Evolutionary conservation across 2,797 vertebrate genomes (phyloP).

Genomic region (Lagodon rhomboides): DNA sequence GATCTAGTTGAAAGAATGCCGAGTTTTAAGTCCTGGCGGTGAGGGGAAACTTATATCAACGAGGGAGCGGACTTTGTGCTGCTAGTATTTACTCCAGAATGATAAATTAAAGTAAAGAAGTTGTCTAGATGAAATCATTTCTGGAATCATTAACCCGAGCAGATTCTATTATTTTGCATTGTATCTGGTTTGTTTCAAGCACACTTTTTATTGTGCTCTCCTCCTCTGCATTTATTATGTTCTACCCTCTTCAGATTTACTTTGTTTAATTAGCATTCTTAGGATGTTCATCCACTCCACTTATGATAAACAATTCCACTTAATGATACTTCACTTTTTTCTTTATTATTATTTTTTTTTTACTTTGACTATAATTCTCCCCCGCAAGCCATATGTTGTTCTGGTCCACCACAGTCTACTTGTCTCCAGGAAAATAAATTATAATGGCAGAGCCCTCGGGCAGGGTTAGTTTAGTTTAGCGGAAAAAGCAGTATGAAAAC

Average conservation of each 20-base stretch:
- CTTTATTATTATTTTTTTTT: neutral
- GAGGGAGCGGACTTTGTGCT: too few relatives aligned
- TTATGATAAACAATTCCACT: slow-evolving; percentile 24
- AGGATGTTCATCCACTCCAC: slow-evolving; percentile 14
- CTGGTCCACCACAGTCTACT: slow-evolving; percentile 30
- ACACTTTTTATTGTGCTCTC: slow-evolving; percentile 5
- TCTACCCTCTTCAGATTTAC: slow-evolving; percentile 12
- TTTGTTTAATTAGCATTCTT: slow-evolving; percentile 28
- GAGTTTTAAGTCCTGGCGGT: too few relatives aligned
- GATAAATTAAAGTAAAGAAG: too few relatives aligned
- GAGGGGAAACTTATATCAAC: too few relatives aligned
- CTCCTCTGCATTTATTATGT: neutral
- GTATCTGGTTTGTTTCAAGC: neutral
- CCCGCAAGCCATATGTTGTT: slow-evolving; percentile 39
- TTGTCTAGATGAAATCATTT: neutral
- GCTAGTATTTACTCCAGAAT: too few relatives aligned
- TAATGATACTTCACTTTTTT: slow-evolving; percentile 9
- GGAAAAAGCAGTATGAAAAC: slow-evolving; percentile 51
- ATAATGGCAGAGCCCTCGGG: slow-evolving; percentile 35
- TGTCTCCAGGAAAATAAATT: slow-evolving; percentile 51
- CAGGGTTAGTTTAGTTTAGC: slow-evolving; percentile 59
- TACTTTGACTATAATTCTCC: slow-evolving; percentile 10
- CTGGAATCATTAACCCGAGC: neutral
- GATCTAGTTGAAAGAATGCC: too few relatives aligned
- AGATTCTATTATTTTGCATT: neutral